Base-by-base conservation (phyloP, 2,888 invertebrate genomes). In the Thymelicus sylvestris region DNA sequence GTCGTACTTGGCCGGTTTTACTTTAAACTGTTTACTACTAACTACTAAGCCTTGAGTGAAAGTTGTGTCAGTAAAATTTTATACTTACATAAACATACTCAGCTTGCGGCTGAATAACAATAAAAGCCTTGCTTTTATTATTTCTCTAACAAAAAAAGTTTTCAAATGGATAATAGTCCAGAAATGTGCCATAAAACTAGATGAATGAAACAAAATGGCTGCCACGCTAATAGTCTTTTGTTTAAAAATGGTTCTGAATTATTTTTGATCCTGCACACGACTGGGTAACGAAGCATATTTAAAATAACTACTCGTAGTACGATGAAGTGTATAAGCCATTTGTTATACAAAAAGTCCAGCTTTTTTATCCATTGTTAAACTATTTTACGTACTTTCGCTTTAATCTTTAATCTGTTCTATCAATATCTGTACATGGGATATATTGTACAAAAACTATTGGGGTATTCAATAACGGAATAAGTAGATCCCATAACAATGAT, bases 151-250 rank as follows among this genome's bases (percentile, higher is more conserved):
- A 38, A 31, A 57, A 19, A 57, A 57, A 13, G 13, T 57, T 57
- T 57, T 38, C 31, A 38, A 38, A 57, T 57, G 31, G 13, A 57
- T 57, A 57, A 57, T 57, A 12, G 38, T n/a, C 13, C 3, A 7
- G 57, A 31, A 31, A 57, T 57, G 31, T 57, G 31, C 31, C 57
- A 38, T 38, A 57, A 55, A 57, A 57, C 57, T 13, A 57, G 57
- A 57, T 38, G 57, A 57, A 57, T 57, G 57, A 57, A 57, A 57
- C 57, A 57, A 57, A 31, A 57, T 57, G 57, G 57, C 13, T 38
- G 13, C 38, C 38, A 57, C 57, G 57, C 57, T 57, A 57, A 57
- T 57, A 57, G 57, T 57, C 57, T 57, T n/a, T 57, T 57, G 38
- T 57, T 57, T 38, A 57, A 57, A 57, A 57, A 57, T 57, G 19